A percentile compares a stretch with the other conserved stretches of the same genome.
Evolutionary conservation across 1,140 invertebrate species (phyloP).

Genomic region (Tribolium madens): DNA sequence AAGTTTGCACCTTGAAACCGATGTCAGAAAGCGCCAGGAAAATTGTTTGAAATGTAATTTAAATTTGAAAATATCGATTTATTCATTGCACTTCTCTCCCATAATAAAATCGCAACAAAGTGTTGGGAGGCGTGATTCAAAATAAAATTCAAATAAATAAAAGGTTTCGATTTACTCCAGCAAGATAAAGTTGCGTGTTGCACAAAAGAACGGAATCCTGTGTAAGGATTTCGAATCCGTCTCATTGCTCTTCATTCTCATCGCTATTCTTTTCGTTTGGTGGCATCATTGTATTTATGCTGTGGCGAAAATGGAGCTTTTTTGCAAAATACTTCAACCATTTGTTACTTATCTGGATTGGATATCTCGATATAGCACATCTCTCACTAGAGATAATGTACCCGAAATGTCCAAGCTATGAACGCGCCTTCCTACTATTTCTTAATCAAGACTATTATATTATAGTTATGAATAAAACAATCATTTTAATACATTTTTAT

Average conservation of each 20-base stretch:
- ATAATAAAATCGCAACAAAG: constrained; percentile 23
- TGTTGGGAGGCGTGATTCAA: constrained; percentile 23
- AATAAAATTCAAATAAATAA: constrained; percentile 47
- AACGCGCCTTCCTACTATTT: neutral
- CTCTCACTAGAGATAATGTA: constrained; percentile 42
- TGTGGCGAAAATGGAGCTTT: constrained; percentile 45
- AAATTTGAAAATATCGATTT: neutral
- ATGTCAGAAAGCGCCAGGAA: neutral
- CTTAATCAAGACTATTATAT: constrained; percentile 23
- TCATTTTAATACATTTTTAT: too few species aligned
- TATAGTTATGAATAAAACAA: neutral
- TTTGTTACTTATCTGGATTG: constrained; percentile 59
- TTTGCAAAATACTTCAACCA: constrained; percentile 52
- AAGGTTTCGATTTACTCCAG: constrained; percentile 31
- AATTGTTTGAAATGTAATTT: too few species aligned
- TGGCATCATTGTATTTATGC: constrained; percentile 51
- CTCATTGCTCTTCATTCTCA: constrained; percentile 49
- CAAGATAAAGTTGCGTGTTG: constrained; percentile 32
- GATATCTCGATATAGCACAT: constrained; percentile 54
- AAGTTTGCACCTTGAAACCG: constrained; percentile 10
- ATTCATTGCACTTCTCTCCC: neutral
- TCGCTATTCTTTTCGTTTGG: constrained; percentile 50
- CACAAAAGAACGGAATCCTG: constrained; percentile 45
- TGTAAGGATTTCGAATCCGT: constrained; percentile 49
- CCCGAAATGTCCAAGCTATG: constrained; percentile 39